Base-by-base conservation (phyloP, 2,888 invertebrate genomes). In the Aelia acuminata region DNA sequence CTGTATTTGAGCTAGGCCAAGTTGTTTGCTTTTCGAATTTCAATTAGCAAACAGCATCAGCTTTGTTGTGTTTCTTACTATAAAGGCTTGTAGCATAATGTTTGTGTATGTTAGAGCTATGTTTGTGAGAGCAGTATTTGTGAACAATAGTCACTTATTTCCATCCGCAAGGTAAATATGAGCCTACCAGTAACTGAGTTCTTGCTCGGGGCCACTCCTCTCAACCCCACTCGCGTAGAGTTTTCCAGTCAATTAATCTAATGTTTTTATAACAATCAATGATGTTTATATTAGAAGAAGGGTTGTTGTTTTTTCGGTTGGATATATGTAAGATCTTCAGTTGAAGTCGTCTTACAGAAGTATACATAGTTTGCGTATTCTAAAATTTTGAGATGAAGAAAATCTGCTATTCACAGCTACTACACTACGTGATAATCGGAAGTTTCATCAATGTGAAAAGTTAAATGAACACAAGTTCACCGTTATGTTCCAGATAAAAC, bases 11-110 rank as follows among this genome's bases (percentile, higher is more conserved):
- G 26, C 57, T 57, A 26, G 57, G 26, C 57, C 53, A 57, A 57
- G 57, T 57, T 57, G 57, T 57, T 75, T 75, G 75, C 75, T 75
- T 39, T 75, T 39, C 75, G 43, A 75, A 75, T 75, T 75, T 75
- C 75, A 75, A 75, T 75, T 75, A 75, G 75, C 75, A 75, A 75
- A 75, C 75, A 75, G 20, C 10, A 75, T 26, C 22, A 43, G 75
- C 43, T 75, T 43, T 75, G 75, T 75, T 75, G 22, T 75, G 39
- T 75, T 43, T 75, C 75, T 75, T 75, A 39, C 75, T 75, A 39
- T 39, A 35, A 75, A 39, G 75, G 39, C 22, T 22, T 39, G 75
- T 75, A 39, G 75, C 75, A 43, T 7, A 75, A 75, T 75, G 39
- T 75, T 75, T 75, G 39, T 39, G 22, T 43, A 75, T 75, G 75